Evolutionary conservation across 1,140 invertebrate genomes (phyloP).

Genomic region (Sitobion miscanthi): DNA sequence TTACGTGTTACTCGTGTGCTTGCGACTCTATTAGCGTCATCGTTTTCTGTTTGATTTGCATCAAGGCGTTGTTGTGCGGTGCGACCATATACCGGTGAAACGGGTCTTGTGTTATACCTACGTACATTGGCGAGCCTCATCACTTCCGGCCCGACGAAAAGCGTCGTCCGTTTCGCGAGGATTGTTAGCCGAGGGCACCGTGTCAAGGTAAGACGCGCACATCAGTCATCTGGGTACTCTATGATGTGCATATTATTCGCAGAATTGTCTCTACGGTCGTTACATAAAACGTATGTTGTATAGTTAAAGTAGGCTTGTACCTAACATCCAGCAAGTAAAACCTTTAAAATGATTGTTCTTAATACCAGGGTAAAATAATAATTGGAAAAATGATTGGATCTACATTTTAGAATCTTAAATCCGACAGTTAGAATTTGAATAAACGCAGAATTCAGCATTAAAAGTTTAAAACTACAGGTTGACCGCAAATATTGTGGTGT

Average conservation of each 20-base stretch:
- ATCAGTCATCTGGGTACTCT: background rate
- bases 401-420: too few species aligned
- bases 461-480: too few species aligned
- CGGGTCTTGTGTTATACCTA: background rate
- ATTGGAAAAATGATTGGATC: too few species aligned
- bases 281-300: background rate
- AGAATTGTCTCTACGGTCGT: background rate
- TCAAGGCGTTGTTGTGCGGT: background rate
- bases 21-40: background rate
- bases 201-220: background rate
- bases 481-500: too few species aligned
- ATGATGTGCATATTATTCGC: background rate
- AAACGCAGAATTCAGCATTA: too few species aligned
- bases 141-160: background rate
- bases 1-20: too few species aligned
- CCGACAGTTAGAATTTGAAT: background rate
- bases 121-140: background rate
- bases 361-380: too few species aligned
- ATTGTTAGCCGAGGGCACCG: background rate
- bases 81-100: background rate
- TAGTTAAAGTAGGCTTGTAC: too few species aligned
- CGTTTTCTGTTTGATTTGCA: too few species aligned
- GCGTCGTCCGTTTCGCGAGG: background rate
- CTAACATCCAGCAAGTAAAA: too few species aligned
- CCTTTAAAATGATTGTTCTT: too few species aligned